phyloP scores from a whole-genome alignment of 1,140 invertebrate genomes.

The Lysiphlebus fabarum region DNA sequence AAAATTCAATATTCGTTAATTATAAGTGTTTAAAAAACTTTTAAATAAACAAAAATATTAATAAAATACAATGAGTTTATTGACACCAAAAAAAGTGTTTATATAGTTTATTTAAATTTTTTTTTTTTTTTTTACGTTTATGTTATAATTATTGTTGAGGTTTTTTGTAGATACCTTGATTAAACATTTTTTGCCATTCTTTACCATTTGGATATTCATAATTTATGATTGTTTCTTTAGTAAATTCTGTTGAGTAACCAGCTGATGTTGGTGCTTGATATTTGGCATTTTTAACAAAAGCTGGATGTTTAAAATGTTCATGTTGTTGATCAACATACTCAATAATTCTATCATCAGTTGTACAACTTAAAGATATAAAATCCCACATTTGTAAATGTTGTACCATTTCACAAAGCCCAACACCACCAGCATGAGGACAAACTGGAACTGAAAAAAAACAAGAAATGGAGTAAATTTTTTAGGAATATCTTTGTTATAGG shows the following conservation, averaged over 20 bases:
- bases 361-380: conserved; percentile 70
- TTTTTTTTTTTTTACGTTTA: too few relatives aligned
- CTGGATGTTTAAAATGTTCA: conserved; percentile 78
- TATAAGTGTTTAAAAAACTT: too few relatives aligned
- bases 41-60: too few relatives aligned
- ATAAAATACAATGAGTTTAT: too few relatives aligned
- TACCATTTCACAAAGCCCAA: conserved; percentile 90
- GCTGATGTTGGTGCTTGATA: conserved; percentile 71
- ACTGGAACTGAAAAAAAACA: conserved; percentile 70
- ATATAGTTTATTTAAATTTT: too few relatives aligned
- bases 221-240: conserved; percentile 61
- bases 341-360: conserved; percentile 68
- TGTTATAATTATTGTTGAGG: conserved; percentile 31
- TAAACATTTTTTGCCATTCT: conserved; percentile 69
- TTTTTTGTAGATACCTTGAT: conserved; percentile 48
- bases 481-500: too few relatives aligned
- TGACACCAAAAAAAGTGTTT: too few relatives aligned
- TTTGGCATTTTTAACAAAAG: conserved; percentile 64
- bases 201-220: conserved; percentile 74
- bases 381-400: conserved; percentile 91
- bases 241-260: conserved; percentile 79
- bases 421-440: conserved; percentile 89
- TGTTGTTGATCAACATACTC: conserved; percentile 89
- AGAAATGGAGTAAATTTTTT: conserved; percentile 10
- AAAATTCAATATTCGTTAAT: too few relatives aligned